Evolutionary conservation across 2,797 vertebrate genomes (phyloP), one percentile per base, ranked within the genome.

Genomic region (Karalla daura): DNA sequence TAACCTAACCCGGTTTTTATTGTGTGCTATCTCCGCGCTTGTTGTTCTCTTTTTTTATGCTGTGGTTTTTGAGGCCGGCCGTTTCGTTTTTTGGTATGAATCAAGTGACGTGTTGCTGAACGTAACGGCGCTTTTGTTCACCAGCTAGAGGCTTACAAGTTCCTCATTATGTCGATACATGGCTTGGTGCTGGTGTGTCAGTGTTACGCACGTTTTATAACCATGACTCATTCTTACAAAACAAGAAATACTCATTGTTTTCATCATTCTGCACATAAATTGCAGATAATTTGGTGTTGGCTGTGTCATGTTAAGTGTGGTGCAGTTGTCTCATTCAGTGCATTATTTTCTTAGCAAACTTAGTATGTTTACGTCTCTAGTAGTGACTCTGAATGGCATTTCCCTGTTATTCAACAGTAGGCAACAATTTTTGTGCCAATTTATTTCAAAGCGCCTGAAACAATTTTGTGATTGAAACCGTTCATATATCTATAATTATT

Each of bases 131-230:
- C 88, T 88, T 86, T 72, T 72, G 83, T 66, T 32, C 45, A 71
- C 63, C 52, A 61, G 81, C 82, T 89, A 46, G 77, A 77, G 85
- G 82, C 85, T 85, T 75, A 68, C 74, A 74, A 68, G 67, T 83
- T 72, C 83, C 49, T 74, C 74, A 80, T 84, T 64, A 18, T 81
- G 80, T 83, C 80, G 52, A 58, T 69, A 83, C 72, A 70, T 92
- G 71, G 83, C 87, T 89, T 69, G 67, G 76, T 86, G 79, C 75
- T 67, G 75, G 92, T 96, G 94, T 96, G 95, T 93, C 93, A 95
- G 94, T 95, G 94, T 92, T 92, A 69, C 78, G 86, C 51, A 88
- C 84, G 76, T 81, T 80, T 72, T 81, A 41, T 67, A 53, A 63
- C 51, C 67, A 77, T 80, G 44, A 76, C 49, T 83, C 67, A 76